phyloP scores from a whole-genome alignment of 2,113 vertebrate genomes.

The Meles meles region DNA sequence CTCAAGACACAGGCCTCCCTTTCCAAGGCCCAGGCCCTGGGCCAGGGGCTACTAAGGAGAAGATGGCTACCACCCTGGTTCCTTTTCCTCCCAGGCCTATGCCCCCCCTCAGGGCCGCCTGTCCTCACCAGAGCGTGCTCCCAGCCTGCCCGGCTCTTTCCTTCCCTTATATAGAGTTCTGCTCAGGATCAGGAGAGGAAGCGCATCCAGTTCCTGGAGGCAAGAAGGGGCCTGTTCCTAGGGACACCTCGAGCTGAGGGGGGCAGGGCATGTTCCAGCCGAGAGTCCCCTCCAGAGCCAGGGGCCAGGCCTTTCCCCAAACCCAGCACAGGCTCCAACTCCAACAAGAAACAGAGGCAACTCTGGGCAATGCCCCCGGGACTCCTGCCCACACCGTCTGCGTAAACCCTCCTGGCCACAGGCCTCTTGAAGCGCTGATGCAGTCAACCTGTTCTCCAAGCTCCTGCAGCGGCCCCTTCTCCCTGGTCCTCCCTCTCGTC shows the following conservation, averaged over 20 bases:
- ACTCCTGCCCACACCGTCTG: neutral
- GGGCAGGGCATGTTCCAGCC: neutral
- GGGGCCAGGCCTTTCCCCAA: neutral
- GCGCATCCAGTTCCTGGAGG: conserved; percentile 38
- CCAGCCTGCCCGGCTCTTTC: neutral
- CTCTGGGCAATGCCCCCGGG: neutral
- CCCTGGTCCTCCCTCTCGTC: neutral
- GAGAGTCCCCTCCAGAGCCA: neutral
- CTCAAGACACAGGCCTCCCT: neutral
- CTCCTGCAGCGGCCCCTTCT: neutral
- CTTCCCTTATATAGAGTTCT: conserved; percentile 76
- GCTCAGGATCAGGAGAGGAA: conserved; percentile 40
- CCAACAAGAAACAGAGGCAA: neutral
- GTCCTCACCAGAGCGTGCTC: neutral
- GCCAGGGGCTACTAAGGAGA: neutral
- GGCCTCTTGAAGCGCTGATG: neutral
- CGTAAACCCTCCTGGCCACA: neutral
- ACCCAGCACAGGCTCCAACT: neutral
- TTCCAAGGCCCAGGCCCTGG: neutral
- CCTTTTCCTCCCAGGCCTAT: neutral
- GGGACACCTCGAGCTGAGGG: conserved; percentile 2
- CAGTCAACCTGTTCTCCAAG: neutral
- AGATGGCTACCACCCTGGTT: neutral
- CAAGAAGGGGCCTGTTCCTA: conserved; percentile 63
- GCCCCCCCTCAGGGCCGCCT: neutral